These are phyloP conservation scores for Archivesica marissinica DNA, from an alignment of 1,140 invertebrate species.

Conservation along the genomic window DNA sequence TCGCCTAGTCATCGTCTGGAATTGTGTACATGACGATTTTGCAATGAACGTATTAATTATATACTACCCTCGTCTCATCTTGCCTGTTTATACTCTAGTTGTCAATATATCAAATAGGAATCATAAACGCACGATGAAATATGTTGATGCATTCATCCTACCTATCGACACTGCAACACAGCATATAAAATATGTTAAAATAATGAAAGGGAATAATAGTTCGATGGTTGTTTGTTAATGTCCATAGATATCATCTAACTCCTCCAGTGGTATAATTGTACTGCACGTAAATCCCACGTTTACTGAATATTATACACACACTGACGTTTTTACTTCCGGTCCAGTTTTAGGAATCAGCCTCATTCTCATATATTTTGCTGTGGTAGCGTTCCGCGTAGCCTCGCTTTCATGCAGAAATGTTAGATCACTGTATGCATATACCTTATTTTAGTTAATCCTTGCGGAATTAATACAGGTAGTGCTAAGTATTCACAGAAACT, in stretches of 20 bases:
- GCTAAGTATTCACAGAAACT: slow-evolving; percentile 70
- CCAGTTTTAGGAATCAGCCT: neutral
- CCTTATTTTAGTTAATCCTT: neutral
- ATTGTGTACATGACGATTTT: too few species aligned
- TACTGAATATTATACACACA: neutral
- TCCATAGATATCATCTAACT: neutral
- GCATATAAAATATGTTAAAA: neutral
- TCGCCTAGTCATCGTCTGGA: too few species aligned
- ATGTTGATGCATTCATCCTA: neutral
- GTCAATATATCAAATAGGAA: too few species aligned
- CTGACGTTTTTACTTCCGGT: neutral
- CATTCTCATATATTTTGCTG: neutral
- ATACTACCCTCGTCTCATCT: too few species aligned
- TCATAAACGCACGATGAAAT: neutral
- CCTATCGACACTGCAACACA: neutral
- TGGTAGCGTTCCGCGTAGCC: neutral
- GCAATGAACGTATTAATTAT: too few species aligned
- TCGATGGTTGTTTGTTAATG: slow-evolving; percentile 12
- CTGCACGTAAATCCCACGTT: neutral
- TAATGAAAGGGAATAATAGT: neutral
- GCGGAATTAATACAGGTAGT: neutral
- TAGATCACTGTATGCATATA: neutral
- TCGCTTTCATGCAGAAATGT: slow-evolving; percentile 20
- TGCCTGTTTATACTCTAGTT: too few species aligned
- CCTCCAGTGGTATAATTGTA: neutral